Evolutionary conservation across 1,140 invertebrate species (phyloP), one percentile per base, ranked within the genome.

Genomic region (Calosoma granatense): DNA sequence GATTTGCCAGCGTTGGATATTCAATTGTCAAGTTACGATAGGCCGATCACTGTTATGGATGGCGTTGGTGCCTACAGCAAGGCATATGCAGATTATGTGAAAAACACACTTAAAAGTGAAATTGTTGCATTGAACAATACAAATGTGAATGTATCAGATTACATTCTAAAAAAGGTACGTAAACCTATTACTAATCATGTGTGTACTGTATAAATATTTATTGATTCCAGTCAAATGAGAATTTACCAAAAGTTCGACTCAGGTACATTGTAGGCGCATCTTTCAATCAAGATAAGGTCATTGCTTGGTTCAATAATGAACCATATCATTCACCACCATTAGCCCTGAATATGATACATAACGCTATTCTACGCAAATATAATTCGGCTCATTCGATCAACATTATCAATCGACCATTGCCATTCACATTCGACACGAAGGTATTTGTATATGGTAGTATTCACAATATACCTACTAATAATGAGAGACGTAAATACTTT

Each of bases 291-390:
- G 26, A 57, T 0, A 63, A 65, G 1, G 58, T 66, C 4, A 68
- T 64, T 14, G 77, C 75, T 20, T 83, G 81, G 79, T 80, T 83
- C 60, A 82, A 82, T 54, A 83, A 82, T 64, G 79, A 81, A 56
- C 77, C 86, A 0, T 83, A 81, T 66, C 88, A 90, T 67, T 78
- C 84, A 26, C 76, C 83, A 3, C 82, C 82, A 0, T 75, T 85
- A 9, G 74, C 84, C 0, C 69, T 88, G 20, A 78, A 80, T 54
- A 66, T 81, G 36, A 72, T 83, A 2, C 77, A 84, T 56, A 82
- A 84, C 65, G 79, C 83, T 0, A 69, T 87, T 11, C 17, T 47
- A 17, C 9, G 15, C 15, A 47, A 47, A 47, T 66, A 14, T 56
- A 59, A 60, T 20, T 51, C 72, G 12, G 63, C 67, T 12, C 69